Evolutionary conservation across 2,113 vertebrate species (phyloP).

Genomic region (Tonatia bakeri): DNA sequence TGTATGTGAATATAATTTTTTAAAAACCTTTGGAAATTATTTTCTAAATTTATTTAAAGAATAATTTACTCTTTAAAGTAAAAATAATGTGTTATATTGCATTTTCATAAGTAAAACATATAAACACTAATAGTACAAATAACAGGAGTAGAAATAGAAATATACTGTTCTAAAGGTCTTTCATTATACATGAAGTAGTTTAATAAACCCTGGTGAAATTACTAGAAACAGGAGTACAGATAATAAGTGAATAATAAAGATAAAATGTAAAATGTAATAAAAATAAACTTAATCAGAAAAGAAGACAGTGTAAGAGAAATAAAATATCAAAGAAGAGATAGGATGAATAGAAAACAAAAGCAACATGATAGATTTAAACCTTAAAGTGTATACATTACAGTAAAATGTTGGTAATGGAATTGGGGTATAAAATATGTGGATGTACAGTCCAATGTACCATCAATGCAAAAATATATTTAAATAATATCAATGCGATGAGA

Average conservation of each 20-base stretch:
- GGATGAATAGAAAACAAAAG: neutral
- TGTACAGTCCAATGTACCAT: neutral
- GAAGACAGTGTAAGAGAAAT: neutral
- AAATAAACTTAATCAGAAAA: neutral
- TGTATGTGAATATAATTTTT: neutral
- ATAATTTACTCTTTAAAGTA: neutral
- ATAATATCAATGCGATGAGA: neutral
- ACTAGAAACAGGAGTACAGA: neutral
- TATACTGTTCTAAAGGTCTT: neutral
- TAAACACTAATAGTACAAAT: neutral
- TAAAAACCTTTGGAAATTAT: neutral
- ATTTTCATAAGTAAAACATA: neutral
- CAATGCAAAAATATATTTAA: conserved; percentile 17
- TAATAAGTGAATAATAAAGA: neutral
- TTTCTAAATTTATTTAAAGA: neutral
- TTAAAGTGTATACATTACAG: neutral
- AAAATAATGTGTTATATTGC: neutral
- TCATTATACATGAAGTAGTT: neutral
- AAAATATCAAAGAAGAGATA: neutral
- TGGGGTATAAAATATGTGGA: neutral
- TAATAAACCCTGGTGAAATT: neutral
- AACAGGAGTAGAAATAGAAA: neutral
- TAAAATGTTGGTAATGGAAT: neutral
- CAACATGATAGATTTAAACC: neutral
- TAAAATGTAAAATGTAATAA: neutral